Base-by-base conservation (phyloP, 1,140 invertebrate genomes). In the Latrodectus geometricus region DNA sequence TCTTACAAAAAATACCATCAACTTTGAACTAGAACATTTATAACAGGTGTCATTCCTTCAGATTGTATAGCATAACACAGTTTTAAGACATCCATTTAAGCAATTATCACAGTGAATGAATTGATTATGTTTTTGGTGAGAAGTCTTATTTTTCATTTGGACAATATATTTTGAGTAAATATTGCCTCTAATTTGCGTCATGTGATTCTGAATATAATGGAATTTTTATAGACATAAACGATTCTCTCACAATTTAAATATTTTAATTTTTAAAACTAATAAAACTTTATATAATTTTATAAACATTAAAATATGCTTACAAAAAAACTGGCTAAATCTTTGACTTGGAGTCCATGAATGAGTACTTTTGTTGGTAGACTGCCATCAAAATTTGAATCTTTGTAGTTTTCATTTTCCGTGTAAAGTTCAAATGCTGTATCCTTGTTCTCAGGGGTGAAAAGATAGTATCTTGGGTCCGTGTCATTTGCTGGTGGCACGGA, bases 361-460 rank as follows among this genome's bases (percentile, higher is more conserved):
- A 77, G 15, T 23, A 77, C n/a, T n/a, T 66, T 77, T 9, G 75
- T 77, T 5, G 17, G 15, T 0, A 61, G 3, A 0, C 0, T 35
- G 8, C 52, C 9, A 65, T 77, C 56, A 11, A 77, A 77, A 2
- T 52, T 61, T 15, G 75, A 77, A n/a, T 77, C 65, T 23, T 48
- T 4, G 0, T 65, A 35, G 5, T 52, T 61, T 17, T 77, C 75
- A 0, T 17, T 52, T 1, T 9, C 48, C 0, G 14, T 56, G 7
- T 77, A 14, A 12, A 35, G 75, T 3, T 17, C 23, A 15, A 48
- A 66, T 2, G 54, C 23, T 8, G 35, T 52, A 3, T 65, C 15
- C 9, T 20, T 14, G n/a, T 49, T 77, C 0, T 14, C 14, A 17
- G 52, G 75, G 1, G 75, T 77, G 20, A 35, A 77, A 4, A 77